Evolutionary conservation across 37 sponge, comb jelly and placozoan species (phyloP), one percentile per base, ranked within the genome.

Genomic region (Beroe forskalii): DNA sequence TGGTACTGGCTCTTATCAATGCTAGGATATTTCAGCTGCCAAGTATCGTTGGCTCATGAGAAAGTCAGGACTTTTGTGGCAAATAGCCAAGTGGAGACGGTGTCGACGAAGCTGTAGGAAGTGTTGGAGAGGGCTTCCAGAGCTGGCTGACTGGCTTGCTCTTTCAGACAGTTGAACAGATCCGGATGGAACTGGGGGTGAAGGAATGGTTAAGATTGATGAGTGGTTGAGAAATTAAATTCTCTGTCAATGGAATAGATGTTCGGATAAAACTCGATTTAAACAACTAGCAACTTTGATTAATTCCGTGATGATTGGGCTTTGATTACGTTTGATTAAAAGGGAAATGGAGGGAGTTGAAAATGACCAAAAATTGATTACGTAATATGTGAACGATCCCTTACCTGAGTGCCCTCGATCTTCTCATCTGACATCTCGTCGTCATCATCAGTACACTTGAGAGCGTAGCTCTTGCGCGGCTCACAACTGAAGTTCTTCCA

Each of bases 71-170:
- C 31, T 67, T 89, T 92, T 17, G 93, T 94, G 62, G 94, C 55
- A 40, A 63, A 75, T 40, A 95, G 92, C 94, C 94, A 95, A 3
- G 40, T 92, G 22, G 75, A 36, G 28, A 95, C 92, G 17, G 83
- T 92, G 32, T 95, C 91, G 0, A 91, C 90, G 61, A 93, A 93
- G 27, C 83, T 62, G n/a, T 91, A 91, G 4, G 93, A 86, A 33
- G 91, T 89, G n/a, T 17, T 43, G 17, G 66, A 83, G 38, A 94
- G 60, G 17, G 25, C 27, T 20, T 90, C 80, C 41, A 48, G 60
- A 30, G 91, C 41, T 31, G 63, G 8, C 28, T 22, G 23, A 38
- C 60, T 44, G 27, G 86, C 86, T 40, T 25, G 27, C 31, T 80
- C 86, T 27, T 80, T 80, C 30, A 80, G 48, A 27, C 86, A 80